Base-by-base conservation (phyloP, 2,888 invertebrate species). In the Orthosia gothica region DNA sequence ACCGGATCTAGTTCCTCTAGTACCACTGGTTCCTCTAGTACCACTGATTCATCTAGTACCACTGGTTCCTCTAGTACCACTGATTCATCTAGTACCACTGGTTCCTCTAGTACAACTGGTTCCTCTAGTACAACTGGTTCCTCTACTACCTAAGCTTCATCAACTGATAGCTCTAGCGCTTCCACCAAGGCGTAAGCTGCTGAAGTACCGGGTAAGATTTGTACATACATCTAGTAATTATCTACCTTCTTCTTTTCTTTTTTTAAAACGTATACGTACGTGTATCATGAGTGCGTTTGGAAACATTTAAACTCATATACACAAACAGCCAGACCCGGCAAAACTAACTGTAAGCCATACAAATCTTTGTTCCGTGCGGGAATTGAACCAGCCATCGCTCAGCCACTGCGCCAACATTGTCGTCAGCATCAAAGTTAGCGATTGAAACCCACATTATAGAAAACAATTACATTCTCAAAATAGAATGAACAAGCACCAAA, bases 181-280 rank as follows among this genome's bases (percentile, higher is more conserved):
- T 2, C 20, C 40, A 12, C 50, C 32, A 13, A 3, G 0, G 5
- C 11, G 57, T 71, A 65, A 83, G 23, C 49, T 66, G 20, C 18
- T 68, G 55, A 73, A 84, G 54, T 65, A 65, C 45, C 16, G 26
- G 52, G 81, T 81, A 84, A 73, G 65, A 61, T 45, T 50, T 20
- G 11, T 55, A 23, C 2, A 59, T 40, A 12, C n/a, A n/a, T 23
- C 13, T 62, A 62, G n/a, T 57, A 52, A 40, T 40, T 40, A 40
- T 40, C 40, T 9, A 40, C 40, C 40, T 40, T 40, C 40, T 40
- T 9, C 9, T 40, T 40, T 40, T 40, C 40, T 40, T 40, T 40
- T 32, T 40, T 40, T 9, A 9, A 40, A 40, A 40, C 40, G 40
- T n/a, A n/a, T n/a, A n/a, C n/a, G n/a, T n/a, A n/a, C n/a, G n/a